phyloP scores from a whole-genome alignment of 1,140 invertebrate species.

The Platyscapa corneri region DNA sequence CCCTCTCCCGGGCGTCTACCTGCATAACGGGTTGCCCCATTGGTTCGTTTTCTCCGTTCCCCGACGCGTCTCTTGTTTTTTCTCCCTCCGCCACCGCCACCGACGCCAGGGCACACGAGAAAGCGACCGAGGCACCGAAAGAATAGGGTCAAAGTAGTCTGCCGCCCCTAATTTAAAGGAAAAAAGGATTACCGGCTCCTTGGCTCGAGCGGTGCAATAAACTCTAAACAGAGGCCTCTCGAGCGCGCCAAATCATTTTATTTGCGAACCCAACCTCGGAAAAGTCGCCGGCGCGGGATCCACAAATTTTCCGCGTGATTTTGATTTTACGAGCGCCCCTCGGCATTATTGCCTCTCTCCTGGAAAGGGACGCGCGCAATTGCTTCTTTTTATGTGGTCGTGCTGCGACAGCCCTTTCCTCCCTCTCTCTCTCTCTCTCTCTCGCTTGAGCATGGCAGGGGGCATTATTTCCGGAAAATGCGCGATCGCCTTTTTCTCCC shows the following conservation, averaged over 20 bases:
- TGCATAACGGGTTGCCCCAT: background rate
- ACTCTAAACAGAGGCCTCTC: background rate
- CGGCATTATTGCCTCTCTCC: background rate
- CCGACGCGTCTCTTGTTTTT: background rate
- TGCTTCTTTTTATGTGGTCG: background rate
- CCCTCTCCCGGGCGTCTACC: background rate
- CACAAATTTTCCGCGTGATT: background rate
- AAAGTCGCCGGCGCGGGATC: background rate
- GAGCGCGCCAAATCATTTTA: constrained; percentile 10
- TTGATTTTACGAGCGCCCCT: constrained; percentile 19
- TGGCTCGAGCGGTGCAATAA: constrained; percentile 13
- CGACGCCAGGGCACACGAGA: background rate
- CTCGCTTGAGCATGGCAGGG: too few species aligned
- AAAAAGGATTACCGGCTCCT: background rate
- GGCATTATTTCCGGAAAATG: background rate
- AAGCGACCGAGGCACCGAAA: background rate
- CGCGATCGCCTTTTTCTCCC: background rate
- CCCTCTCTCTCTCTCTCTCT: too few species aligned
- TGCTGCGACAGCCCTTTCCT: background rate
- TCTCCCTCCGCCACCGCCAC: background rate
- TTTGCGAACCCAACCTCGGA: constrained; percentile 1
- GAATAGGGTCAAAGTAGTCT: background rate
- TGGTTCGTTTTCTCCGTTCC: background rate
- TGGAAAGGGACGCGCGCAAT: background rate
- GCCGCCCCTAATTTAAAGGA: background rate